Evolutionary conservation across 2,113 vertebrate genomes (phyloP).

Genomic region (Semnornis frantzii): DNA sequence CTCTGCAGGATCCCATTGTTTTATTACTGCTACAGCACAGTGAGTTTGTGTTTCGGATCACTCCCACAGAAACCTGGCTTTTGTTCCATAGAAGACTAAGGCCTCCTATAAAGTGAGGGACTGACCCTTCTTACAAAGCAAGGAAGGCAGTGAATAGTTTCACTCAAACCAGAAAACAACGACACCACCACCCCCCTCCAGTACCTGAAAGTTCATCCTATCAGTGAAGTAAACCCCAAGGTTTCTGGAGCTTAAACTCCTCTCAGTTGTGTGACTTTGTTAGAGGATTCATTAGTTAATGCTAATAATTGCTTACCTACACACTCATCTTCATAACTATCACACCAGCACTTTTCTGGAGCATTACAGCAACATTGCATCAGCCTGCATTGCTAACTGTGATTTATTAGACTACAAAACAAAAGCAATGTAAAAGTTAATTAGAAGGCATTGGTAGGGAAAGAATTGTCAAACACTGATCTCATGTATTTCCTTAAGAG

Average conservation of each 20-base stretch:
- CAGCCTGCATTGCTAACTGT: background rate
- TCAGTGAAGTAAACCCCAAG: background rate
- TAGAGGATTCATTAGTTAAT: slow-evolving; percentile 20
- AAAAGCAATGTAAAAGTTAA: background rate
- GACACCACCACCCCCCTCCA: no score
- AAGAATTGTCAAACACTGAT: background rate
- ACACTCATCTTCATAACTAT: background rate
- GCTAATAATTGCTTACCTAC: slow-evolving; percentile 1
- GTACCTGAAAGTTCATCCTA: background rate
- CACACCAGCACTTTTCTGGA: background rate
- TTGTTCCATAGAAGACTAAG: background rate
- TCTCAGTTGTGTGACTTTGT: background rate
- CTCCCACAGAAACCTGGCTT: slow-evolving; percentile 5
- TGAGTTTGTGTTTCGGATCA: background rate
- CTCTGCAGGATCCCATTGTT: background rate
- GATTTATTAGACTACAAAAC: slow-evolving; percentile 3
- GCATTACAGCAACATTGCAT: background rate
- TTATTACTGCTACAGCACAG: background rate
- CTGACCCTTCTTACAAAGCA: background rate
- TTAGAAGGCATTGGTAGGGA: background rate
- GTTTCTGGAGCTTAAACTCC: background rate
- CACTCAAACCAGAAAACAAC: background rate
- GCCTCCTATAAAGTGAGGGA: background rate
- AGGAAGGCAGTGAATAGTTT: background rate
- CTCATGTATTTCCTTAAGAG: background rate